Evolutionary conservation across 2,797 vertebrate species (phyloP), one percentile per base, ranked within the genome.

Genomic region (Cetoscarus ocellatus): DNA sequence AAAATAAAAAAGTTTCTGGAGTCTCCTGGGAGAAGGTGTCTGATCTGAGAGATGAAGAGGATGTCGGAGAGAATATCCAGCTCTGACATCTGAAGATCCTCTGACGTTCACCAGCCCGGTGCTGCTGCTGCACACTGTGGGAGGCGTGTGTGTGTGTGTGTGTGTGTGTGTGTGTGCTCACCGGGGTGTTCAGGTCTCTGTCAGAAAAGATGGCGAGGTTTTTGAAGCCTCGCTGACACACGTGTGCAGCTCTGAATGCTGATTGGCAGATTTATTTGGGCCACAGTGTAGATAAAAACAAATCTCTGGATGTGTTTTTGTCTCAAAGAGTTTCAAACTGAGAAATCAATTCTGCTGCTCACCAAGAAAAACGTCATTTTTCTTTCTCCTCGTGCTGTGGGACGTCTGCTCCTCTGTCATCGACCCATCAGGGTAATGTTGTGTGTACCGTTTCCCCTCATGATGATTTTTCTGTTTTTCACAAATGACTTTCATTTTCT

Each of bases 31-130:
- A 62, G 57, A 47, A 18, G 0, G 8, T 52, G 57, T 78, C 13
- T 67, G 65, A 83, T 80, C 38, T 55, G 58, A 61, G 57, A 72
- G 50, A 70, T 57, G 55, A 81, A 79, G 60, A 66, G 44, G 39
- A 50, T 66, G 40, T 73, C 49, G 62, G 36, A 59, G 42, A 45
- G 64, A 72, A 68, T 76, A 54, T 69, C 68, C 60, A 75, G 48
- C 45, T n/a, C 39, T 54, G 49, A 45, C 48, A 51, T 70, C 52
- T 45, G 57, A 68, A 72, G 54, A 79, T 79, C 67, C 55, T 75
- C 64, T 77, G 70, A 74, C 67, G 56, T 35, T 39, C 48, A 64
- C 11, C 67, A 53, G 63, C 59, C n/a, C n/a, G n/a, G n/a, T n/a
- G n/a, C n/a, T n/a, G n/a, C 62, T 48, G 67, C 61, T 67, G 70